Percentiles rank a stretch among this genome's conserved stretches.
phyloP scores from a whole-genome alignment of 2,888 invertebrate genomes.

The Drosophila rellima region DNA sequence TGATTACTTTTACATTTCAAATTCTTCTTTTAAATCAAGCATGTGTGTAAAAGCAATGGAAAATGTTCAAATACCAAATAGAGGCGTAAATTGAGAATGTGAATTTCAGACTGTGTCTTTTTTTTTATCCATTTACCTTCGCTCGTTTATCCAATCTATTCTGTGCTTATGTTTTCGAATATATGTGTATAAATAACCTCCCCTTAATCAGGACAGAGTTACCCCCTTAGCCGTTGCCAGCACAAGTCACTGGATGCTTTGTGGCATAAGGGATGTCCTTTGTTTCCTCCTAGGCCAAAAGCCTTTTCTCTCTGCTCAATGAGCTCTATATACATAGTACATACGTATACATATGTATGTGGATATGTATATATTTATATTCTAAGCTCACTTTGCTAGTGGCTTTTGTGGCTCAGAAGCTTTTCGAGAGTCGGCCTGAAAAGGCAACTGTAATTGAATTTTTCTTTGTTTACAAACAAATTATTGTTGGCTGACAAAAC shows the following conservation, averaged over 20 bases:
- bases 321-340: conserved; percentile 19
- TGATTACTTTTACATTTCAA: conserved; percentile 31
- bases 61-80: conserved; percentile 24
- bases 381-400: conserved; percentile 54
- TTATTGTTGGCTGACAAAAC: conserved; percentile 67
- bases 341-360: conserved; percentile 13
- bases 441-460: conserved; percentile 72
- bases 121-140: conserved; percentile 3
- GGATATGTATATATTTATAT: conserved; percentile 13
- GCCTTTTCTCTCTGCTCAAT: conserved; percentile 25
- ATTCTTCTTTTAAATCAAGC: background rate
- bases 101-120: background rate
- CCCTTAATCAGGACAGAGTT: background rate
- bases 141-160: conserved; percentile 5
- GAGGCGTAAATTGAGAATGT: conserved; percentile 6
- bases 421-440: conserved; percentile 43
- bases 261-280: conserved; percentile 36
- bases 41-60: conserved; percentile 35
- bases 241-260: conserved; percentile 33
- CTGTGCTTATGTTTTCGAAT: conserved; percentile 12
- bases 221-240: conserved; percentile 3
- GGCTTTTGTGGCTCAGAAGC: conserved; percentile 62
- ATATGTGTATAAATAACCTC: conserved; percentile 4
- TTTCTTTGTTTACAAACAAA: conserved; percentile 74
- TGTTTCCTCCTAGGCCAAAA: conserved; percentile 41